A percentile compares a stretch with the other conserved stretches of the same genome.
Evolutionary conservation across 1,140 invertebrate species (phyloP).

Genomic region (Papilio machaon): DNA sequence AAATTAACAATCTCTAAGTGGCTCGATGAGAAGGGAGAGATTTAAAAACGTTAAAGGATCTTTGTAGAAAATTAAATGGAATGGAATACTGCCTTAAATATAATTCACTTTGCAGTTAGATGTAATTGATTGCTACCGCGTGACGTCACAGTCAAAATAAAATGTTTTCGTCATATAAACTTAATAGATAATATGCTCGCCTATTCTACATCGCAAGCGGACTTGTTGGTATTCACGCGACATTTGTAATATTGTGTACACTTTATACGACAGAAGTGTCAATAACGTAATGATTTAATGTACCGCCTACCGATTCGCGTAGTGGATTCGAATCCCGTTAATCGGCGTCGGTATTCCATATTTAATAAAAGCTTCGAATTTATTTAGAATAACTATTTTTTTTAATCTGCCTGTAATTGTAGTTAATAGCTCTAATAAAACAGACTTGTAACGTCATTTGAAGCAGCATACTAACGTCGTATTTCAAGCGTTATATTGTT

Average conservation of each 20-base stretch:
- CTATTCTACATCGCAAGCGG: neutral
- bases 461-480: no score
- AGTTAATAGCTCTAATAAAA: no score
- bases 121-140: neutral
- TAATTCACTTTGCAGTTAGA: slow-evolving; percentile 2
- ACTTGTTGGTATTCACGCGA: neutral
- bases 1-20: slow-evolving; percentile 22
- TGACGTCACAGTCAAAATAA: neutral
- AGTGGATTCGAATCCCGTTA: no score
- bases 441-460: no score
- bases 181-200: neutral
- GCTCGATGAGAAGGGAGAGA: neutral
- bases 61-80: neutral
- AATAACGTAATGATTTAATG: neutral
- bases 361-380: no score
- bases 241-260: neutral
- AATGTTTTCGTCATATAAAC: no score
- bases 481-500: no score
- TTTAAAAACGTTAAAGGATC: slow-evolving; percentile 13
- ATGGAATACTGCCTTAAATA: neutral
- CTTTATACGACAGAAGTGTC: neutral
- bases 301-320: no score
- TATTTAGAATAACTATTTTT: no score
- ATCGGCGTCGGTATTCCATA: no score
- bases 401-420: no score